phyloP scores from a whole-genome alignment of 1,140 invertebrate species.

The Mamestra configurata region DNA sequence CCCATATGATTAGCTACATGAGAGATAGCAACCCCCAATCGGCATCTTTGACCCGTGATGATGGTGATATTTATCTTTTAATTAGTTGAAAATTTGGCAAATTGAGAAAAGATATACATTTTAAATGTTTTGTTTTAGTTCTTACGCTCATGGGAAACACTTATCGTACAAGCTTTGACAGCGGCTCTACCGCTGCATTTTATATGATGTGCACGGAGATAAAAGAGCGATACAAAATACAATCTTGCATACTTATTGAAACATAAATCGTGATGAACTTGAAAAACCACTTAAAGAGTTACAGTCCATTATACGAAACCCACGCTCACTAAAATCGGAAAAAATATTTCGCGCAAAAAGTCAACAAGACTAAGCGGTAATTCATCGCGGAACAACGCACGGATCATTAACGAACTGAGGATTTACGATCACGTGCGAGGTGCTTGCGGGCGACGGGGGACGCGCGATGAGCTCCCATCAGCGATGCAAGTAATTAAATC shows the following conservation, averaged over 20 bases:
- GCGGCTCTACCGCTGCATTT: slow-evolving; percentile 52
- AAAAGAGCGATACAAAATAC: slow-evolving; percentile 65
- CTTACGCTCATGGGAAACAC: slow-evolving; percentile 2
- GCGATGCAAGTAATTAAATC: slow-evolving; percentile 83
- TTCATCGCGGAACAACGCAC: slow-evolving; percentile 75
- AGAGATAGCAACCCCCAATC: slow-evolving; percentile 53
- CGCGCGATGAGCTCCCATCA: slow-evolving; percentile 63
- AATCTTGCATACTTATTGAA: slow-evolving; percentile 69
- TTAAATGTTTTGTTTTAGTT: neutral
- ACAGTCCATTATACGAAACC: slow-evolving; percentile 72
- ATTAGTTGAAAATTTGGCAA: slow-evolving; percentile 27
- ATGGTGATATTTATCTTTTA: slow-evolving; percentile 39
- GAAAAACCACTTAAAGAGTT: slow-evolving; percentile 76
- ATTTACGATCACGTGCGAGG: slow-evolving; percentile 80
- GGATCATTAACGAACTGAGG: slow-evolving; percentile 78
- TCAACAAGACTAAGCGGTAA: slow-evolving; percentile 77
- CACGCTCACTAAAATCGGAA: slow-evolving; percentile 72
- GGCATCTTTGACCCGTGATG: slow-evolving; percentile 16
- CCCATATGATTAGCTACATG: slow-evolving; percentile 56
- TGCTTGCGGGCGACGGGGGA: slow-evolving; percentile 57
- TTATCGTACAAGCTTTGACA: slow-evolving; percentile 18
- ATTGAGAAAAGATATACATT: neutral
- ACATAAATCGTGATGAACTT: slow-evolving; percentile 74
- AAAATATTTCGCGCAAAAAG: slow-evolving; percentile 73
- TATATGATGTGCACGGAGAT: slow-evolving; percentile 63